Percentiles rank a stretch among this genome's conserved stretches.
Conservation (phyloP, 2,113 vertebrate genomes). For the Atlantisia rogersi region DNA sequence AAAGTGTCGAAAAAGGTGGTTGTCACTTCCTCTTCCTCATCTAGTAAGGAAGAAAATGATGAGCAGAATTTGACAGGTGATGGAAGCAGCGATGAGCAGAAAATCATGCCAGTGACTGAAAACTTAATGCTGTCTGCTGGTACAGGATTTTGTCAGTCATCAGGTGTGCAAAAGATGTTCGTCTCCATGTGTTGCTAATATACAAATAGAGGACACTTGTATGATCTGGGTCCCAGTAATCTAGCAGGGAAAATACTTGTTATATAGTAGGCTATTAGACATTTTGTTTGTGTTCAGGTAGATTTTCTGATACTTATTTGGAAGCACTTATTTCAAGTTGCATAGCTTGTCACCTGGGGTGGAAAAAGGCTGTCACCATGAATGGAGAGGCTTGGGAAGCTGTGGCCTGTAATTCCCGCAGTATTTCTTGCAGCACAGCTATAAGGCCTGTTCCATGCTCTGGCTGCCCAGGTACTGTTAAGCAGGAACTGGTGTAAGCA, state of each 20-base stretch:
- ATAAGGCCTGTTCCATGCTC: not conserved
- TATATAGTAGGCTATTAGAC: too few relatives aligned
- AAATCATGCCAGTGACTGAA: conserved; percentile 91
- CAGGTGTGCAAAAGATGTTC: conserved; percentile 83
- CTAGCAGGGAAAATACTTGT: not conserved
- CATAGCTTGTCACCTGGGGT: not conserved
- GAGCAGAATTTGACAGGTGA: conserved; percentile 79
- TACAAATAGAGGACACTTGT: not conserved
- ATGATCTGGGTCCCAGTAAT: not conserved
- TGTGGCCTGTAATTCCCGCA: not conserved
- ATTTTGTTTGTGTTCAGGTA: not conserved
- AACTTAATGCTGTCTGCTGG: conserved; percentile 76
- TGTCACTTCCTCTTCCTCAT: conserved; percentile 76
- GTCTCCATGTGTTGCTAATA: not conserved
- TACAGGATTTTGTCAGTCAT: conserved; percentile 90
- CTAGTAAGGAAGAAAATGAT: conserved; percentile 75
- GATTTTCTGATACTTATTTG: not conserved
- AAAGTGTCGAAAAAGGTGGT: conserved; percentile 70
- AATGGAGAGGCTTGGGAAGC: not conserved
- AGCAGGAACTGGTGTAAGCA: not conserved
- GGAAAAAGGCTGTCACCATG: not conserved
- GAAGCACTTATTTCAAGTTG: not conserved
- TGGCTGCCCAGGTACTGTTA: not conserved
- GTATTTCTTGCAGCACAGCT: not conserved
- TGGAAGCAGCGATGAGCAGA: conserved; percentile 89